Conservation (phyloP, 2,888 invertebrate genomes). For the Drosophila prostipennis region DNA sequence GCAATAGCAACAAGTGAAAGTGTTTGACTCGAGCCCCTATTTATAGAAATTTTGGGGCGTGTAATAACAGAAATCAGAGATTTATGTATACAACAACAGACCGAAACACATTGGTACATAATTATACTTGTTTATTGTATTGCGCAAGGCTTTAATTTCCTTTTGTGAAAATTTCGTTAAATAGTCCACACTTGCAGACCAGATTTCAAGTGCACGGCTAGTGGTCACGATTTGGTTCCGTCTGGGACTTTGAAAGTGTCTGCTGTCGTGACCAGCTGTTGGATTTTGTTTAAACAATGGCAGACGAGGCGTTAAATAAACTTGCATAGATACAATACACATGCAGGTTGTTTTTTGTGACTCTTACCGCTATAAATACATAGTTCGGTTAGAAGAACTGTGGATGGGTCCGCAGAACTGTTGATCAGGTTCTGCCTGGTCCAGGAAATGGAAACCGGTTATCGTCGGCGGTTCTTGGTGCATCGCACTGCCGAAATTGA, state of each 20-base stretch:
- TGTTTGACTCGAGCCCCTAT: constrained; percentile 50
- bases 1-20: constrained; percentile 70
- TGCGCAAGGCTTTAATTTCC: constrained; percentile 53
- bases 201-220: constrained; percentile 63
- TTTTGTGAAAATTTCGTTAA: constrained; percentile 22
- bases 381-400: constrained; percentile 3
- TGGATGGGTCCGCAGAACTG: constrained; percentile 17
- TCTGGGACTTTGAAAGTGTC: constrained; percentile 24
- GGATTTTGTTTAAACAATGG: constrained; percentile 48
- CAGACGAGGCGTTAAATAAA: constrained; percentile 24
- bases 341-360: background rate
- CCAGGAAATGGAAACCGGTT: constrained; percentile 54
- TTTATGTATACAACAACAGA: constrained; percentile 11
- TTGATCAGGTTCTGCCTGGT: constrained; percentile 10
- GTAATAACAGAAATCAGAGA: constrained; percentile 28
- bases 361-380: constrained; percentile 48
- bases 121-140: constrained; percentile 33
- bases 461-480: constrained; percentile 11
- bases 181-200: constrained; percentile 34
- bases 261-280: constrained; percentile 34
- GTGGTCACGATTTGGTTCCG: constrained; percentile 45
- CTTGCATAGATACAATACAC: constrained; percentile 3
- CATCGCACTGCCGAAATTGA: constrained; percentile 56
- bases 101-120: background rate
- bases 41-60: constrained; percentile 54